Evolutionary conservation across 1,140 invertebrate genomes (phyloP), one percentile per base, ranked within the genome.

Genomic region (Chelonus insularis): DNA sequence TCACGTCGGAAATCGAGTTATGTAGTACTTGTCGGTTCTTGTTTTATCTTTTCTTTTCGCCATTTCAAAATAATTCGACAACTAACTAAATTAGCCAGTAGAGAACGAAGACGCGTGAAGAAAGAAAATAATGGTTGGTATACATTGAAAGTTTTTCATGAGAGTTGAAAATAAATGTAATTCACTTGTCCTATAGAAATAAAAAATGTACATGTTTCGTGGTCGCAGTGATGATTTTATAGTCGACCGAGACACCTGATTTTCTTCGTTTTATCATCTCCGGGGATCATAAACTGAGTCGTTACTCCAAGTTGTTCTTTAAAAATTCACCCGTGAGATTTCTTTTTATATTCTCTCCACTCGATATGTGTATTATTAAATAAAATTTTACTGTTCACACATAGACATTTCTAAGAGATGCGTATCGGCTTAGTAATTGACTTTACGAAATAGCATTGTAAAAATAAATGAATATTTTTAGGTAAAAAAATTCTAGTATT

Each of bases 191-290:
- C n/a, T n/a, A n/a, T n/a, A n/a, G n/a, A 7, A 29, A 29, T 4
- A 29, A 29, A 29, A 23, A n/a, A 23, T 48, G 9, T 25, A 48
- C 25, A 9, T 11, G 25, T 18, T 1, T 56, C 29, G 37, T 18
- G 54, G 54, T 32, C 25, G 12, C 43, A 45, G 43, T 34, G 56
- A 57, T 21, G 56, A 57, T 57, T 57, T 57, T 57, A 57, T 57
- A 20, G 41, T 34, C 39, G 12, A 48, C 23, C 41, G 25, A 47
- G 56, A 34, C 56, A 29, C 25, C 16, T 39, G 56, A 57, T 57
- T 57, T 37, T 4, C 43, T 16, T 18, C 29, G 41, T 12, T 39
- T 25, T 32, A 23, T 12, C 32, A 54, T 54, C 32, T 4, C 23
- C 7, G 29, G 5, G 7, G 25, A 9, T n/a, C 4, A 23, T 45